Evolutionary conservation across 2,888 invertebrate species (phyloP).

Genomic region (Mesoligia furuncula): DNA sequence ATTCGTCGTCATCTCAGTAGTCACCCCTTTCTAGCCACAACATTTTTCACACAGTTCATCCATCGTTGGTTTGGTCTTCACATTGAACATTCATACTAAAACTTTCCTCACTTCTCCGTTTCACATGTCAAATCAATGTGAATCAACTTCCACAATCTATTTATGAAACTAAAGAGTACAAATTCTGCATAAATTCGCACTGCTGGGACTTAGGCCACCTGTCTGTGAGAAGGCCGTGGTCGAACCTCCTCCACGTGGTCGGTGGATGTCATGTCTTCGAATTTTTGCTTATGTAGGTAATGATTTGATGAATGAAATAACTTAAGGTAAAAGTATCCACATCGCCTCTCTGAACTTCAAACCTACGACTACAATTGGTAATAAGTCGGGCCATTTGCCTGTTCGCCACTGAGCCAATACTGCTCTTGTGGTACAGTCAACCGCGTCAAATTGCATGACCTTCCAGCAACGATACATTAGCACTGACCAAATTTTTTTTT

Average conservation of each 20-base stretch:
- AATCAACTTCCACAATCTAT: not conserved
- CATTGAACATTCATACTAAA: too few species aligned
- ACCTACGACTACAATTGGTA: too few species aligned
- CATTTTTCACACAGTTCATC: not conserved
- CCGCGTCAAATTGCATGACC: not conserved
- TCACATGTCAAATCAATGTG: not conserved
- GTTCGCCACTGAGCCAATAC: too few species aligned
- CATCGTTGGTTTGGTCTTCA: not conserved
- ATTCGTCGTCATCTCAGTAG: not conserved
- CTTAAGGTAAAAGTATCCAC: not conserved
- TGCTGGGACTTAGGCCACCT: not conserved
- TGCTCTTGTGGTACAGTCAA: not conserved
- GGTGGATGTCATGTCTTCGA: not conserved
- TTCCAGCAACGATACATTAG: not conserved
- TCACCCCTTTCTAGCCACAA: not conserved
- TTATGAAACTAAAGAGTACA: not conserved
- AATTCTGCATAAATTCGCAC: not conserved
- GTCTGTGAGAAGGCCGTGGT: not conserved
- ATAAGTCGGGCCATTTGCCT: not conserved
- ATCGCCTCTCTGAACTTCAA: not conserved
- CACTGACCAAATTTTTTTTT: too few species aligned
- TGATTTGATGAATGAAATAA: not conserved
- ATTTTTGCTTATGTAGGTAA: not conserved
- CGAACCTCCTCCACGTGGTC: not conserved
- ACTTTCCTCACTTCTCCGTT: not conserved